Evolutionary conservation across 2,888 invertebrate species (phyloP).

Genomic region (Aelia acuminata): DNA sequence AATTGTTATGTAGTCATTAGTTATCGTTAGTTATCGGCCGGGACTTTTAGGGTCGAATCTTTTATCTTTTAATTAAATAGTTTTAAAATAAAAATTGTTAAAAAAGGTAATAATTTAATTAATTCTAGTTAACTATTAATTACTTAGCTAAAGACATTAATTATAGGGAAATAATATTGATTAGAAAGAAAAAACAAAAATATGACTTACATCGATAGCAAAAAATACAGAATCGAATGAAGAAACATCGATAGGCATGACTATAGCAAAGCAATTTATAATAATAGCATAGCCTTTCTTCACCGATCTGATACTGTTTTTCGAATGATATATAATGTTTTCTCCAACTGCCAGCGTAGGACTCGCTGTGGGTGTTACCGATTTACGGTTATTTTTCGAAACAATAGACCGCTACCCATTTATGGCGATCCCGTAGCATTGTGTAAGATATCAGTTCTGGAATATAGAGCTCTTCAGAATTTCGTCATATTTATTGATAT

Average conservation of each 20-base stretch:
- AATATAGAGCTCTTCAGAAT: not conserved
- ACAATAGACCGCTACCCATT: not conserved
- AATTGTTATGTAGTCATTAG: no score
- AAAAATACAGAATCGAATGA: not conserved
- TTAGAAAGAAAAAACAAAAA: no score
- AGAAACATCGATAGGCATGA: not conserved
- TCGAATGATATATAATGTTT: conserved; percentile 6
- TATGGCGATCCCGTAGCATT: not conserved
- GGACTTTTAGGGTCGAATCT: no score
- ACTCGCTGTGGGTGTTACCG: not conserved
- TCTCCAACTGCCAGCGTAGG: not conserved
- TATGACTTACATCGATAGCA: not conserved
- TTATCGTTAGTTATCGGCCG: no score
- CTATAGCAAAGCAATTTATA: not conserved
- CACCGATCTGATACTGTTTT: conserved; percentile 3
- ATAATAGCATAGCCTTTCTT: no score
- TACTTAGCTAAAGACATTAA: no score
- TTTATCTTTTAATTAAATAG: no score
- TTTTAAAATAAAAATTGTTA: no score
- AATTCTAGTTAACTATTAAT: no score
- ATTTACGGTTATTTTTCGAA: conserved; percentile 11
- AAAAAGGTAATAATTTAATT: no score
- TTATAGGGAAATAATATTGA: no score
- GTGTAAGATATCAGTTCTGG: not conserved
- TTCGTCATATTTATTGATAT: not conserved